phyloP scores from a whole-genome alignment of 2,113 vertebrate genomes.

The Marcusenius ussheri region DNA sequence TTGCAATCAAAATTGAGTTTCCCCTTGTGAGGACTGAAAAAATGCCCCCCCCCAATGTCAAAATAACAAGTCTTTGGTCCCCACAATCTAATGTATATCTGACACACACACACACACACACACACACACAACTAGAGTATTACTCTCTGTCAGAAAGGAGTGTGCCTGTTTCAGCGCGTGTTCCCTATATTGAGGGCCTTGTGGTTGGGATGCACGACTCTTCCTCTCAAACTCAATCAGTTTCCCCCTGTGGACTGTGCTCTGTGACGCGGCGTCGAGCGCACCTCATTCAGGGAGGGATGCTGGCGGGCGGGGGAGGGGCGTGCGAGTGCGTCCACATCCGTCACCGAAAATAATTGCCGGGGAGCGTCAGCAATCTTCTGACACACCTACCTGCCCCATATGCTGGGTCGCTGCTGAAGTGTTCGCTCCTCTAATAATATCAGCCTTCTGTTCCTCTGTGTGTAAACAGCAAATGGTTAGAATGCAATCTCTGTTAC shows the following conservation, averaged over 20 bases:
- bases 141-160: background rate
- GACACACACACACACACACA: background rate
- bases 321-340: background rate
- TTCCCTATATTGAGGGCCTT: too few species aligned
- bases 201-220: background rate
- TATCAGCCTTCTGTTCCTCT: background rate
- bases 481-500: background rate
- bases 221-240: background rate
- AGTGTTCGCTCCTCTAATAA: background rate
- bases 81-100: background rate
- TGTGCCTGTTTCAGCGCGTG: background rate
- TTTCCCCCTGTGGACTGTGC: background rate
- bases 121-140: background rate
- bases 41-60: too few species aligned
- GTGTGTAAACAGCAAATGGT: background rate
- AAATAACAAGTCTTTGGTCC: too few species aligned
- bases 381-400: background rate
- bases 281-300: background rate
- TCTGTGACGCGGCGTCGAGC: background rate
- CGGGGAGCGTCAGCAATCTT: background rate
- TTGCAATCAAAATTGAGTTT: too few species aligned
- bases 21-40: too few species aligned
- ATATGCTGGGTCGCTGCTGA: background rate
- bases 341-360: slow-evolving; percentile 14
- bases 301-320: background rate